phyloP scores from a whole-genome alignment of 2,888 invertebrate species.

The Thalpophila matura region DNA sequence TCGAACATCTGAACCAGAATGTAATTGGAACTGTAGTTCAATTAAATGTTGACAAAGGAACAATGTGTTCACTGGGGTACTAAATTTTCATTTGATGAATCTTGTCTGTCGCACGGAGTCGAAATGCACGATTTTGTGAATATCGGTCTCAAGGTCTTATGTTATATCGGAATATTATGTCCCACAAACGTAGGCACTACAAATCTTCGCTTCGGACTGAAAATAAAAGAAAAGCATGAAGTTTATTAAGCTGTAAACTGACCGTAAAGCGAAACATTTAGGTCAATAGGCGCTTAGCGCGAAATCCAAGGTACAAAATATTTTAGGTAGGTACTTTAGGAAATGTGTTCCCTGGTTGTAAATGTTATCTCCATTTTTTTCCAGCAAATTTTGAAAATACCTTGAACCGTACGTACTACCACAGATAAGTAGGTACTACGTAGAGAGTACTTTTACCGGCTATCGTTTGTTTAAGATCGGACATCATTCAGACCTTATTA shows the following conservation, averaged over 20 bases:
- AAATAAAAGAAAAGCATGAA: conserved; percentile 39
- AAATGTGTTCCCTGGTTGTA: conserved; percentile 11
- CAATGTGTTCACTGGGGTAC: conserved; percentile 48
- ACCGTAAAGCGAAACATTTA: conserved; percentile 41
- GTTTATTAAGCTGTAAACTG: conserved; percentile 47
- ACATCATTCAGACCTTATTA: conserved; percentile 5
- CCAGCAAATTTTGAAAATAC: neutral
- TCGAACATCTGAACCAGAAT: conserved; percentile 43
- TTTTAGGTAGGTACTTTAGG: neutral
- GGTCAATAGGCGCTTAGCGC: conserved; percentile 40
- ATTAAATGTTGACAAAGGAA: conserved; percentile 65
- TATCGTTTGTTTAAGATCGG: conserved; percentile 16
- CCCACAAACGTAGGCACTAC: conserved; percentile 3
- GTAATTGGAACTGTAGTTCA: conserved; percentile 63
- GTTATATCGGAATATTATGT: conserved; percentile 25
- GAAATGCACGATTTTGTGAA: conserved; percentile 39
- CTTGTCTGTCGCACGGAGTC: conserved; percentile 32
- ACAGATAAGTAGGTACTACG: too few relatives aligned
- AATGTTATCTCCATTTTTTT: conserved; percentile 26
- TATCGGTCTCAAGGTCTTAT: conserved; percentile 31
- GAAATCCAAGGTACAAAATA: conserved; percentile 40
- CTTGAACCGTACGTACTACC: too few relatives aligned
- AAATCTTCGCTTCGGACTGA: conserved; percentile 10
- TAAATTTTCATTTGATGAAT: conserved; percentile 55
- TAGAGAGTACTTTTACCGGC: neutral